Base-by-base conservation (phyloP, 1,140 invertebrate genomes). In the Megalopta genalis region DNA sequence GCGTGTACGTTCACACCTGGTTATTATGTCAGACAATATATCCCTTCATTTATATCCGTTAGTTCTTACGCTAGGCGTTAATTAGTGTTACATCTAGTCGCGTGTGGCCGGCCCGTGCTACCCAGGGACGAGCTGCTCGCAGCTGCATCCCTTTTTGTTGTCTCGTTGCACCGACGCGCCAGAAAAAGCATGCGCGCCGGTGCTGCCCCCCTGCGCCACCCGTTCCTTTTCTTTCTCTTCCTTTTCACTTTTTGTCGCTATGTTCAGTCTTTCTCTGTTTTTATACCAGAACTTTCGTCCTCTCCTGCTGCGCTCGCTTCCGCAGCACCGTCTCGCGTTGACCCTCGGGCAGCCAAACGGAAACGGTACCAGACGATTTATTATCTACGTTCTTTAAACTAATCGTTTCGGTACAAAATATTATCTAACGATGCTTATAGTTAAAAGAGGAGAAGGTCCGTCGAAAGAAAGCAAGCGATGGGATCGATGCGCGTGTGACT, bases 81-180 rank as follows among this genome's bases (percentile, higher is more conserved):
- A 90, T 91, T 90, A 92, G 87, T 92, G 88, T 92, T 92, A 92
- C 89, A 90, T 90, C 87, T 92, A 92, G 70, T 90, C 86, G 88
- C 85, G 92, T 92, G 90, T 93, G 91, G 90, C 92, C 92, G 83
- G 90, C 91, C 90, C 88, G 88, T 93, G 92, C 92, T 93, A 92
- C 86, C 90, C 88, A 89, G 73, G 77, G 74, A 77, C 83, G 80
- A 86, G 81, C 82, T 42, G 23, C 68, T 70, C 63, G 25, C 69
- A 78, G 77, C 69, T 66, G 66, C 71, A 14, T 49, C 27, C 69
- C n/a, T 46, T 68, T 69, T 65, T 68, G 49, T 67, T 49, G 65
- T 52, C 62, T 71, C 77, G 65, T 66, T 32, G 57, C 82, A 77
- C 77, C 77, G 72, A 16, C 49, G 68, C 42, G 83, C 52, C 71